Percentiles rank a stretch among this genome's conserved stretches.
Conservation (phyloP, 2,888 invertebrate genomes). For the Drosophila ezoana region DNA sequence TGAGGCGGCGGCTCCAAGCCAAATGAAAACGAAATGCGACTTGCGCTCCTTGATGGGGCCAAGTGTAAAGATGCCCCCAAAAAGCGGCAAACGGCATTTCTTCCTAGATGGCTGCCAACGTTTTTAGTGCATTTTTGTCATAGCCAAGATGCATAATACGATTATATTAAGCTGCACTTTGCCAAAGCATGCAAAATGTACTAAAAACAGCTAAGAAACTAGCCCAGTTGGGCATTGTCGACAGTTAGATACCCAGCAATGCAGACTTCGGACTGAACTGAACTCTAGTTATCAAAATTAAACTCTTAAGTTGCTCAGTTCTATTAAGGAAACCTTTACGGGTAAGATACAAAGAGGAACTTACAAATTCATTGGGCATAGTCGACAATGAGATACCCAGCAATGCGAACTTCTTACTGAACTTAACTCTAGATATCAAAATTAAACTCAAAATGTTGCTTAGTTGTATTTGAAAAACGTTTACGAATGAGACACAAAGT, state of each 20-base stretch:
- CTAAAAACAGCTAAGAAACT: conserved; percentile 4
- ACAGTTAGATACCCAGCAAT: conserved; percentile 14
- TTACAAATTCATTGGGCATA: no score
- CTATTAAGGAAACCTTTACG: no score
- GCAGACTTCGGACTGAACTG: not conserved
- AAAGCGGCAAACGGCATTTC: conserved; percentile 17
- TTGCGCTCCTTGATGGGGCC: conserved; percentile 1
- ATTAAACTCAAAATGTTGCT: no score
- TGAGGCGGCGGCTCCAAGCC: conserved; percentile 37
- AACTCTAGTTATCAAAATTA: no score
- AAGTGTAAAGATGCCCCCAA: conserved; percentile 18
- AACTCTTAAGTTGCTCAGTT: no score
- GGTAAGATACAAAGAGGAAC: no score
- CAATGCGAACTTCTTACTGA: not conserved
- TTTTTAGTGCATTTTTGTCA: conserved; percentile 48
- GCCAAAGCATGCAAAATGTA: conserved; percentile 35
- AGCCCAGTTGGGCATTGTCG: not conserved
- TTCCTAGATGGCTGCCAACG: conserved; percentile 35
- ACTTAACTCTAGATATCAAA: no score
- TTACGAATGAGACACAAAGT: no score
- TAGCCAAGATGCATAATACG: conserved; percentile 53
- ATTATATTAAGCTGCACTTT: conserved; percentile 61
- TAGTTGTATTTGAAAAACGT: no score
- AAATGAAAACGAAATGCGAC: conserved; percentile 56
- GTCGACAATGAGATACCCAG: conserved; percentile 19